Evolutionary conservation across 1,140 invertebrate genomes (phyloP).

Genomic region (Centruroides sculpturatus): DNA sequence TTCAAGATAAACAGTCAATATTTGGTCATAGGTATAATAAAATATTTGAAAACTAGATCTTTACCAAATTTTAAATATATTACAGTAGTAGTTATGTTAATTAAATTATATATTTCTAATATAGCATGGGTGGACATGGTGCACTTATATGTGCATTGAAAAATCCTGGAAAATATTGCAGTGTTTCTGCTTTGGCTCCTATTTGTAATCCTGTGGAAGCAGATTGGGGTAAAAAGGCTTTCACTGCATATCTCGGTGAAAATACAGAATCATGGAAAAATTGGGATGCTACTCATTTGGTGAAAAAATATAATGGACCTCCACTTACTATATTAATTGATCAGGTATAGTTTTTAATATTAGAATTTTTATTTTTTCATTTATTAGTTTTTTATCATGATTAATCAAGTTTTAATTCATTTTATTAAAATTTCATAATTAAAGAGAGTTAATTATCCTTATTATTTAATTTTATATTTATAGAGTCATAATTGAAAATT

Average conservation of each 20-base stretch:
- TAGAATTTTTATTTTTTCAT: background rate
- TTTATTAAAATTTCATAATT: too few species aligned
- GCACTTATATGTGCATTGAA: constrained; percentile 81
- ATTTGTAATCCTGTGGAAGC: constrained; percentile 77
- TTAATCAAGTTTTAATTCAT: too few species aligned
- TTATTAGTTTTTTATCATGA: too few species aligned
- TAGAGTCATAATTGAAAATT: too few species aligned
- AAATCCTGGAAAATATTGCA: constrained; percentile 76
- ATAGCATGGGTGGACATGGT: constrained; percentile 93
- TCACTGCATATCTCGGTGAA: constrained; percentile 69
- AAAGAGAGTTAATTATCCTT: background rate
- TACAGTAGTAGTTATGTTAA: too few species aligned
- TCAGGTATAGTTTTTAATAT: constrained; percentile 46
- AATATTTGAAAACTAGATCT: background rate
- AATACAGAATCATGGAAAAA: constrained; percentile 49
- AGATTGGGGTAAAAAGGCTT: constrained; percentile 78
- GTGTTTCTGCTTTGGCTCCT: constrained; percentile 92
- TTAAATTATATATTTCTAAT: constrained; percentile 1
- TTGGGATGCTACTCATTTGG: constrained; percentile 78
- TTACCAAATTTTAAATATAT: constrained; percentile 1
- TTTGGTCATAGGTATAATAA: constrained; percentile 26
- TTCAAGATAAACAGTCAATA: constrained; percentile 26
- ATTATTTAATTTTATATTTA: background rate
- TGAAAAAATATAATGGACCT: constrained; percentile 70
- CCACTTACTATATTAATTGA: constrained; percentile 72